These are phyloP conservation scores for Cheilosia grossa DNA, from an alignment of 2,888 invertebrate species.

Conservation along the genomic window DNA sequence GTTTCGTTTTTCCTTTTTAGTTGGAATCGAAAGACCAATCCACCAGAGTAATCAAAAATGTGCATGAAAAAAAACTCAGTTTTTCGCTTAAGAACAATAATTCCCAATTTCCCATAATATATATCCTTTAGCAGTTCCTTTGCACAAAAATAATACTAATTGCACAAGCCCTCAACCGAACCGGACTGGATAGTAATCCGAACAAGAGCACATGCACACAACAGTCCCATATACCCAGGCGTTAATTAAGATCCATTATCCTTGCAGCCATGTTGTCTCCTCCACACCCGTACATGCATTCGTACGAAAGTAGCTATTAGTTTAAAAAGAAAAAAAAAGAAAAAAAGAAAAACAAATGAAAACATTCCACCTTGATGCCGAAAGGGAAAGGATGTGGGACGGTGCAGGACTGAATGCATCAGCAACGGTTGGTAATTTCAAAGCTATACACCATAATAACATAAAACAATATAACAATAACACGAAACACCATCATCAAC, in stretches of 20 bases:
- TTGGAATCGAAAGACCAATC: background rate
- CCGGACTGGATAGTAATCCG: slow-evolving; percentile 39
- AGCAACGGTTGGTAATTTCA: slow-evolving; percentile 65
- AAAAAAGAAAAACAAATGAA: no score
- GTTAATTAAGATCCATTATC: slow-evolving; percentile 65
- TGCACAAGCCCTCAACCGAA: slow-evolving; percentile 5
- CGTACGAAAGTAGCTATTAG: slow-evolving; percentile 69
- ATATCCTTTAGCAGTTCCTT: background rate
- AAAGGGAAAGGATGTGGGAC: slow-evolving; percentile 22
- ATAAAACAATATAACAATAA: slow-evolving; percentile 73
- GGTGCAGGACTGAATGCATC: slow-evolving; percentile 51
- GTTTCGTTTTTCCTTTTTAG: background rate
- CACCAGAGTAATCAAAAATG: background rate
- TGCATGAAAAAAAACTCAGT: background rate
- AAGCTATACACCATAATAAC: slow-evolving; percentile 64
- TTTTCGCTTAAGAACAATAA: background rate
- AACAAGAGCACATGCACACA: slow-evolving; percentile 41
- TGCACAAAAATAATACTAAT: background rate
- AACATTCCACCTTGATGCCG: slow-evolving; percentile 54
- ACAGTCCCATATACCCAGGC: slow-evolving; percentile 36
- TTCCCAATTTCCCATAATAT: slow-evolving; percentile 17
- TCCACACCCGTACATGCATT: slow-evolving; percentile 51
- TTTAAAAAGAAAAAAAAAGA: slow-evolving; percentile 32
- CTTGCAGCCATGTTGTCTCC: slow-evolving; percentile 56
- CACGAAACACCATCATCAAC: slow-evolving; percentile 73